These are phyloP conservation scores for Hexactinellida sp. DNA, from an alignment of 37 sponge, comb jelly and placozoan species.

Conservation along the genomic window DNA sequence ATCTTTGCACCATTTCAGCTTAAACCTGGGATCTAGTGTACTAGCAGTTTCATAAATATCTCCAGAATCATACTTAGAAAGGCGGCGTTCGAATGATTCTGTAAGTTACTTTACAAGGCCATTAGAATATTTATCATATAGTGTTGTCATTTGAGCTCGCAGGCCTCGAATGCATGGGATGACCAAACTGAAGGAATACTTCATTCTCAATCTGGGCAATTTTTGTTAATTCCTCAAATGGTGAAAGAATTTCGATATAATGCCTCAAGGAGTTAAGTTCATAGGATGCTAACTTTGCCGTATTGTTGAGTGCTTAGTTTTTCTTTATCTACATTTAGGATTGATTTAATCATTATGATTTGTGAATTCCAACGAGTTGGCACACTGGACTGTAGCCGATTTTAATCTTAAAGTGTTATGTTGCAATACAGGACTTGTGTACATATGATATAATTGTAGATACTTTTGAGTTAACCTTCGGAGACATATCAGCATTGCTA, in stretches of 20 bases:
- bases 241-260: conserved; percentile 22
- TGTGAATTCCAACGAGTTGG: conserved; percentile 24
- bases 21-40: conserved; percentile 28
- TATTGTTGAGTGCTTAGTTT: conserved; percentile 22
- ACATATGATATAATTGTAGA: conserved; percentile 24
- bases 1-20: conserved; percentile 27
- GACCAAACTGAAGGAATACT: conserved; percentile 21
- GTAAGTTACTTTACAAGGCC: background rate
- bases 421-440: conserved; percentile 11
- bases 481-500: conserved; percentile 1
- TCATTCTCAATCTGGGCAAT: conserved; percentile 19
- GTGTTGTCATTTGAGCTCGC: background rate
- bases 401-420: background rate
- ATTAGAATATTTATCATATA: conserved; percentile 11
- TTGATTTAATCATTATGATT: conserved; percentile 18
- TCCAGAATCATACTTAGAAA: conserved; percentile 20
- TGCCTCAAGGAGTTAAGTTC: conserved; percentile 9
- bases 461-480: conserved; percentile 19
- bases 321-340: conserved; percentile 20
- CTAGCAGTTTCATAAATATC: background rate
- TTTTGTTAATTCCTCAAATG: conserved; percentile 23
- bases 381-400: conserved; percentile 11
- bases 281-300: conserved; percentile 19
- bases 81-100: conserved; percentile 6
- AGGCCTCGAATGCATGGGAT: conserved; percentile 23